Base-by-base conservation (phyloP, 2,797 vertebrate genomes). In the Spea hammondii region DNA sequence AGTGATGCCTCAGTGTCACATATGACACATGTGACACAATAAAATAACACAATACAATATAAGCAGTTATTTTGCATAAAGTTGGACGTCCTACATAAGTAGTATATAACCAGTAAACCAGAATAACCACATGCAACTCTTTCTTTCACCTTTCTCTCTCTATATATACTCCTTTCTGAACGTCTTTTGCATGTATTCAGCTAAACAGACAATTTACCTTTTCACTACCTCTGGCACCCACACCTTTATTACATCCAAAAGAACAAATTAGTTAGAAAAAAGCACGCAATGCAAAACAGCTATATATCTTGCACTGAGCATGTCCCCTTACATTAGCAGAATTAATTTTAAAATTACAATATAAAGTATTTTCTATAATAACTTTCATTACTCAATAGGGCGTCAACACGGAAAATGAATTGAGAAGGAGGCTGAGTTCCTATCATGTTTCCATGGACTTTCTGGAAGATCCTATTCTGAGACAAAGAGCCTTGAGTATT, bases 401-500 rank as follows among this genome's bases (percentile, higher is more conserved):
- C 2, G 95, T 94, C 8, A 97, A 96, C 67, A 96, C 92, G 70
- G 96, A 97, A 86, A 92, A 92, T 9, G 94, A 94, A 80, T 86
- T 93, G 68, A 94, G 94, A 86, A 94, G 95, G 76, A 90, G 95
- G 83, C 89, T 93, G 78, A 94, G 92, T 84, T 91, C 94, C 76
- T 91, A 94, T 11, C 93, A 91, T 60, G 93, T 95, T 82, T 92
- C 90, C 50, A 93, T 94, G 92, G 94, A 98, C 87, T 91, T 93
- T 86, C 87, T 96, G 13, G 94, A 96, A 45, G 93, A 92, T 76
- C 94, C 94, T 51, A 90, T 89, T 71, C 88, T 88, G 83, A 94
- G 95, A 83, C 94, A 97, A 84, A 92, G 96, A 90, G 92, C 93
- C 79, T 86, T 93, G 84, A 98, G 97, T 85, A 93, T 95, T 85